These are phyloP conservation scores for Enteromius afrohamiltoni DNA, from an alignment of 2,797 vertebrate species.

Conservation along the genomic window DNA sequence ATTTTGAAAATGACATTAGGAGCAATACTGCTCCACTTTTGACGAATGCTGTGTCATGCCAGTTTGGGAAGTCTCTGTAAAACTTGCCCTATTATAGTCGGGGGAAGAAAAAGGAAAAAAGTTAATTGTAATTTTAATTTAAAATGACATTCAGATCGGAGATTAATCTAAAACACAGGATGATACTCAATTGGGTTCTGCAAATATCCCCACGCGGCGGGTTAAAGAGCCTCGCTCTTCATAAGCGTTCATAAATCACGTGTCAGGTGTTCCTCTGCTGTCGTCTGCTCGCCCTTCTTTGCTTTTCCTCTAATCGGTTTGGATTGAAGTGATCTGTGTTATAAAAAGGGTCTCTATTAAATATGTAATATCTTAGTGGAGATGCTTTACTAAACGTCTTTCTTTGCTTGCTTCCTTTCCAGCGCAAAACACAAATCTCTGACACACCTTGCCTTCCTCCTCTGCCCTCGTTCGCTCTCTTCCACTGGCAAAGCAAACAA, in stretches of 20 bases:
- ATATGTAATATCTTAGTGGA: neutral
- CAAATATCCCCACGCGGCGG: conserved; percentile 13
- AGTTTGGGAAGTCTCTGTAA: conserved; percentile 31
- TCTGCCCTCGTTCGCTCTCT: conserved; percentile 27
- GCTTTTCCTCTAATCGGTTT: neutral
- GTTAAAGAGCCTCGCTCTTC: conserved; percentile 10
- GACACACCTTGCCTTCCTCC: neutral
- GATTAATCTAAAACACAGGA: conserved; percentile 24
- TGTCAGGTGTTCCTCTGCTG: conserved; percentile 11
- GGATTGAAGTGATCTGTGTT: conserved; percentile 3
- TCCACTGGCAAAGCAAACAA: conserved; percentile 45
- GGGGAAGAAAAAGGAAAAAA: neutral
- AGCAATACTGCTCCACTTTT: conserved; percentile 20
- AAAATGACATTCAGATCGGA: conserved; percentile 40
- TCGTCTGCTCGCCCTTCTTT: neutral
- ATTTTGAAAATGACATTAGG: conserved; percentile 37
- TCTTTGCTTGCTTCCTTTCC: conserved; percentile 24
- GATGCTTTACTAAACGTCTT: neutral
- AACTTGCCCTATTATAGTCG: conserved; percentile 23
- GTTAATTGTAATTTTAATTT: conserved; percentile 37
- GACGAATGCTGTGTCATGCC: conserved; percentile 8
- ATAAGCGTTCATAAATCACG: conserved; percentile 21
- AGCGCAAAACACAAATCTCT: neutral
- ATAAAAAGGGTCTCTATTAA: neutral
- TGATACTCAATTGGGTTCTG: conserved; percentile 1